Evolutionary conservation across 2,888 invertebrate genomes (phyloP).

Genomic region (Eutolmus rufibarbis): DNA sequence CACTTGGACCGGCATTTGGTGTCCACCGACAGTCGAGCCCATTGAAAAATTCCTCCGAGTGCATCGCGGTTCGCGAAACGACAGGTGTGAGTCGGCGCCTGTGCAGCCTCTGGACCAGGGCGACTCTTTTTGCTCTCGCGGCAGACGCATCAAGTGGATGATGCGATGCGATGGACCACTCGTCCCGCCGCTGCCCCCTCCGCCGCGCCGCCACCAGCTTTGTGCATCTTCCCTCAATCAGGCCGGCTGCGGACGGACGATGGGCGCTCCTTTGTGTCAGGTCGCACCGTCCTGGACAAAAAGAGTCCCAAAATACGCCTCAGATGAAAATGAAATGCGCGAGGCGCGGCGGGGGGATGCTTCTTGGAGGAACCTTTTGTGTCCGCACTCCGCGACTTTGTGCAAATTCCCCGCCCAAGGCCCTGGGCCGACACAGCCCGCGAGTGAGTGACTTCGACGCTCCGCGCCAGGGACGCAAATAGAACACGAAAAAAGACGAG

Average conservation of each 20-base stretch:
- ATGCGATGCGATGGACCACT: slow-evolving; percentile 5
- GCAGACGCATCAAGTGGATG: slow-evolving; percentile 15
- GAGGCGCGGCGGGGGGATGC: neutral
- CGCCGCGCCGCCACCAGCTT: neutral
- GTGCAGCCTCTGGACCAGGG: slow-evolving; percentile 22
- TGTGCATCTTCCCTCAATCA: slow-evolving; percentile 9
- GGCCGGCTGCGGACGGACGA: neutral
- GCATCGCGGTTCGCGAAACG: slow-evolving; percentile 49
- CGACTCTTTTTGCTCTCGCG: neutral
- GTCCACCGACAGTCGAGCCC: slow-evolving; percentile 13
- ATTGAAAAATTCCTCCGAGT: slow-evolving; percentile 49
- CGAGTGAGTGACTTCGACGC: slow-evolving; percentile 17
- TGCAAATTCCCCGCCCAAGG: slow-evolving; percentile 23
- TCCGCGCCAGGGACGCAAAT: slow-evolving; percentile 7
- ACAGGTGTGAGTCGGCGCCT: slow-evolving; percentile 53
- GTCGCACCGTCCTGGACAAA: slow-evolving; percentile 1
- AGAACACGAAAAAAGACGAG: slow-evolving; percentile 11
- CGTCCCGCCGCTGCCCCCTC: neutral
- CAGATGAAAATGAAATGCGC: slow-evolving; percentile 31
- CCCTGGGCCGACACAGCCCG: neutral
- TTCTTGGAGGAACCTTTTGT: neutral
- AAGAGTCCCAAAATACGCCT: neutral
- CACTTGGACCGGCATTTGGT: slow-evolving; percentile 18
- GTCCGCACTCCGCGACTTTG: slow-evolving; percentile 4
- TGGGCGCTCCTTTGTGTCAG: slow-evolving; percentile 11